Evolutionary conservation across 1,140 invertebrate species (phyloP), one percentile per base, ranked within the genome.

Genomic region (Oscheius sp.): DNA sequence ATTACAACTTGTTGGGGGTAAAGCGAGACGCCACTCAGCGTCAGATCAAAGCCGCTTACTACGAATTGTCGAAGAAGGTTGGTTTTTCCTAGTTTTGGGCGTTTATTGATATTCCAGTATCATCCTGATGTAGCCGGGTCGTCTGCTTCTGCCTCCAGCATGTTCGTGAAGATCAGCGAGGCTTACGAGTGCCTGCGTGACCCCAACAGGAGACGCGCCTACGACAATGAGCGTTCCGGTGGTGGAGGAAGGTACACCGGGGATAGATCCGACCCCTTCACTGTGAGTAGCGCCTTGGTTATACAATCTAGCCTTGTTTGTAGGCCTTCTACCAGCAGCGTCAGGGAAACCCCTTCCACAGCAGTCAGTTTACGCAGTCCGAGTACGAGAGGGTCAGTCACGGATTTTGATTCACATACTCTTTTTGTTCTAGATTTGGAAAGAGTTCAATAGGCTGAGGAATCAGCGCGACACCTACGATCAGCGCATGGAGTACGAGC

Each of bases 401-500:
- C n/a, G 15, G 23, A 23, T 55, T 55, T 55, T 23, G 15, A 7
- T 7, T 55, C 15, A 55, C 28, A 55, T 23, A 55, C n/a, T 42
- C 15, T 23, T 13, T 13, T 55, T 55, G 28, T n/a, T n/a, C n/a
- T n/a, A 55, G 49, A 55, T 55, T 20, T 55, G 49, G 49, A 55
- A 55, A 15, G 15, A 55, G 4, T 55, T 55, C 49, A 55, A 55
- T 55, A 55, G 49, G 49, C 15, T 55, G 49, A 55, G 49, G 23
- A 55, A 55, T 23, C 7, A 55, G 49, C 7, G 49, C 7, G 49
- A 55, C 7, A 55, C 49, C 7, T 55, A 55, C 23, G 49, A 55
- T 23, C 49, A 55, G 23, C 7, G 23, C 15, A 55, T 55, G 49
- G 49, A 55, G 28, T 55, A 55, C 49, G 49, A 55, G 23, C 15